A percentile compares a stretch with the other conserved stretches of the same genome.
Conservation (phyloP, 2,888 invertebrate genomes). For the Conops quadrifasciatus region DNA sequence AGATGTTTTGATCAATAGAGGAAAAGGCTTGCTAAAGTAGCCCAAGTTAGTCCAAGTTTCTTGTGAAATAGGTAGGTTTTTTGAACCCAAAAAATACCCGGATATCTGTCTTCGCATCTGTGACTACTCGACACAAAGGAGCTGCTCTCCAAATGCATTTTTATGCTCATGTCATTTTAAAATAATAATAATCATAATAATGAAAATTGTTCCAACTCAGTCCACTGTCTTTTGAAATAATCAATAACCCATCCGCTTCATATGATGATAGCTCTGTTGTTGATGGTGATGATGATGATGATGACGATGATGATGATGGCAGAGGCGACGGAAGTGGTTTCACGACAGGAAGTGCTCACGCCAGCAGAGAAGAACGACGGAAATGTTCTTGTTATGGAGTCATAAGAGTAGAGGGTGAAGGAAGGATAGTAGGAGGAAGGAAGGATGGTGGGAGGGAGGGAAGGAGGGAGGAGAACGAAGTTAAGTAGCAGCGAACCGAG, state of each 20-base stretch:
- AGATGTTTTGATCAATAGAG: too few species aligned
- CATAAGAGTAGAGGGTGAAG: not conserved
- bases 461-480: not conserved
- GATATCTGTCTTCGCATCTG: too few species aligned
- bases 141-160: too few species aligned
- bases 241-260: slow-evolving; percentile 28
- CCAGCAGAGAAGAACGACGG: too few species aligned
- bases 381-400: too few species aligned
- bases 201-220: not conserved
- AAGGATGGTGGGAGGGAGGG: not conserved
- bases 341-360: slow-evolving; percentile 1
- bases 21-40: too few species aligned
- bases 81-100: too few species aligned
- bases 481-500: not conserved
- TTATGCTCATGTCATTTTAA: too few species aligned
- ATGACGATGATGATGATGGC: not conserved
- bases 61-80: too few species aligned
- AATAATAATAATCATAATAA: too few species aligned
- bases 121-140: too few species aligned
- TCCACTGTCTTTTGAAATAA: slow-evolving; percentile 19
- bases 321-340: slow-evolving; percentile 24
- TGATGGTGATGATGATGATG: slow-evolving; percentile 11
- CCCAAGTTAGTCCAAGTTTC: too few species aligned
- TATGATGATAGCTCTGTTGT: slow-evolving; percentile 9
- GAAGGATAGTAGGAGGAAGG: not conserved